phyloP scores from a whole-genome alignment of 2,888 invertebrate genomes.

The Cremastinae sp. region DNA sequence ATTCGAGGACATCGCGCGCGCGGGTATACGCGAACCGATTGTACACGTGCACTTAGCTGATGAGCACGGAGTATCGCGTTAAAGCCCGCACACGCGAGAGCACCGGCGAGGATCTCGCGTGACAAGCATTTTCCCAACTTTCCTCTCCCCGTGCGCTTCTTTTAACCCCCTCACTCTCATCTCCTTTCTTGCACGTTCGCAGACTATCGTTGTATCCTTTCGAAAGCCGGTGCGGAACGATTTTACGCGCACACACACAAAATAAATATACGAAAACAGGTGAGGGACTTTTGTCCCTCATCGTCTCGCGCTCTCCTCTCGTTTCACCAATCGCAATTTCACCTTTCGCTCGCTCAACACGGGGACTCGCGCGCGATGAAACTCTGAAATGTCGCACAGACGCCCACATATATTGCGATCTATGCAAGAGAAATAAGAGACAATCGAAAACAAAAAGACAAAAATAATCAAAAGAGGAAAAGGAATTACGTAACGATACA shows the following conservation, averaged over 20 bases:
- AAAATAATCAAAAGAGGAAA: too few relatives aligned
- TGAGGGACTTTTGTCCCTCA: slow-evolving; percentile 41
- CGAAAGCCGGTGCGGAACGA: not conserved
- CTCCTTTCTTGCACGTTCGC: slow-evolving; percentile 5
- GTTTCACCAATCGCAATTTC: slow-evolving; percentile 54
- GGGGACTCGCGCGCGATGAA: slow-evolving; percentile 5
- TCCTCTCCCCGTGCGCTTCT: slow-evolving; percentile 22
- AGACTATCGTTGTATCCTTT: slow-evolving; percentile 41
- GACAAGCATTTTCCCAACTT: slow-evolving; percentile 62
- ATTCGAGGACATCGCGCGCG: slow-evolving; percentile 65
- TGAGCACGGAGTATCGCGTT: slow-evolving; percentile 75
- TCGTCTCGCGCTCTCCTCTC: too few relatives aligned
- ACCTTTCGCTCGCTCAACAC: slow-evolving; percentile 26
- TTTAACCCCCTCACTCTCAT: not conserved
- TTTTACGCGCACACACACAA: not conserved
- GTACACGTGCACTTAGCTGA: slow-evolving; percentile 77
- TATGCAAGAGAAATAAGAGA: not conserved
- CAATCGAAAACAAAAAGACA: not conserved
- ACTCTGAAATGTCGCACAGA: not conserved
- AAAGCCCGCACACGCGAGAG: slow-evolving; percentile 70
- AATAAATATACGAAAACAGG: slow-evolving; percentile 32
- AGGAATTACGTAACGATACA: too few relatives aligned
- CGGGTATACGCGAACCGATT: slow-evolving; percentile 36
- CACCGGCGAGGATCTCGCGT: slow-evolving; percentile 61
- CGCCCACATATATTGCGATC: too few relatives aligned